Conservation (phyloP, 2,797 vertebrate species). For the Syngnathus acus region DNA sequence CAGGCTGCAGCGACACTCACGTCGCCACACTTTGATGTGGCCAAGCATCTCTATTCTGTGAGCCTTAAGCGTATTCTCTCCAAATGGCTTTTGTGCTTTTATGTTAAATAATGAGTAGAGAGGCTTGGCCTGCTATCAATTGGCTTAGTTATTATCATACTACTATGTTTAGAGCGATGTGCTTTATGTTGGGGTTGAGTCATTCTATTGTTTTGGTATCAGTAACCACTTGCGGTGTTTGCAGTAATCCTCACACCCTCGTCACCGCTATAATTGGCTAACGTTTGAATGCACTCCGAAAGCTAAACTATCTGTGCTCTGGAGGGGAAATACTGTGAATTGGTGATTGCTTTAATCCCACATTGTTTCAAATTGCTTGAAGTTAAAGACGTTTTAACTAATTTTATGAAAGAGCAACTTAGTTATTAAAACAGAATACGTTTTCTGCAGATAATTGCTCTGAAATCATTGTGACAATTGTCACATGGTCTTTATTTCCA, state of each 20-base stretch:
- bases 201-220: slow-evolving; percentile 39
- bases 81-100: slow-evolving; percentile 44
- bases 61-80: slow-evolving; percentile 40
- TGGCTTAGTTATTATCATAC: slow-evolving; percentile 40
- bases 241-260: slow-evolving; percentile 32
- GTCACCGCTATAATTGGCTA: slow-evolving; percentile 37
- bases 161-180: slow-evolving; percentile 44
- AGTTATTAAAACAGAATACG: slow-evolving; percentile 21
- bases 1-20: slow-evolving; percentile 23
- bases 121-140: slow-evolving; percentile 33
- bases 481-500: background rate
- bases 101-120: slow-evolving; percentile 39
- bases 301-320: slow-evolving; percentile 20
- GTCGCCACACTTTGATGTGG: slow-evolving; percentile 47
- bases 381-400: slow-evolving; percentile 19
- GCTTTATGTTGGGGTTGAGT: slow-evolving; percentile 28
- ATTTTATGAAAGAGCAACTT: slow-evolving; percentile 22
- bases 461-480: background rate
- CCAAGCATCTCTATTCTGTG: slow-evolving; percentile 20
- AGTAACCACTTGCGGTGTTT: slow-evolving; percentile 39
- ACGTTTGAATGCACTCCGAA: slow-evolving; percentile 41
- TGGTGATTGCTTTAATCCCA: slow-evolving; percentile 33
- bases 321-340: slow-evolving; percentile 6
- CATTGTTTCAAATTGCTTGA: slow-evolving; percentile 19
- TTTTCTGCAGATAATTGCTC: slow-evolving; percentile 22